A percentile compares a stretch with the other conserved stretches of the same genome.
phyloP scores from a whole-genome alignment of 1,140 invertebrate genomes.

The Sarcophaga bullata region DNA sequence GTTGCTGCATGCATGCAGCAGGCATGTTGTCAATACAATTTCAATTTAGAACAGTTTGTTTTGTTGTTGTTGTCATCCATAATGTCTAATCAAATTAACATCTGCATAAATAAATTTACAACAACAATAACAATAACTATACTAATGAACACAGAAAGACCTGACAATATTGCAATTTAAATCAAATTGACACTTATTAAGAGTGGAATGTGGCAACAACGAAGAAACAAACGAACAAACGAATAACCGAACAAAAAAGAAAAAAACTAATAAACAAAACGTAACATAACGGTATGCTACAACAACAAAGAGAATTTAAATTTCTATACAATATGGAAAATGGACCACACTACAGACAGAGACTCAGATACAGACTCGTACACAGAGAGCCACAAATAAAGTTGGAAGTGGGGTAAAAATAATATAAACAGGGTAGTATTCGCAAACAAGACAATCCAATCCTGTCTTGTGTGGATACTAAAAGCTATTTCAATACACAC shows the following conservation, averaged over 20 bases:
- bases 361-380: neutral
- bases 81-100: constrained; percentile 38
- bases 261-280: neutral
- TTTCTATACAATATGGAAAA: no score
- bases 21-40: neutral
- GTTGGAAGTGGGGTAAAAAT: no score
- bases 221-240: neutral
- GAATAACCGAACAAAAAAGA: neutral
- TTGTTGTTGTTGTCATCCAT: neutral
- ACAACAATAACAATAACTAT: neutral
- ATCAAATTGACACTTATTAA: constrained; percentile 40
- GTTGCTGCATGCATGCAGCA: neutral
- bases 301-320: no score
- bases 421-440: no score
- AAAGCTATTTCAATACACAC: neutral
- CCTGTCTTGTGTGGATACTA: neutral
- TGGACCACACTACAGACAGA: no score
- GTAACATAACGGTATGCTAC: no score
- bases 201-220: constrained; percentile 31
- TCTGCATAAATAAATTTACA: constrained; percentile 29
- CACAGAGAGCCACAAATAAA: no score
- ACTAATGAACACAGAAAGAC: neutral
- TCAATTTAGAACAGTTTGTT: neutral
- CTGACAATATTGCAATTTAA: constrained; percentile 35
- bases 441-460: no score